Percentiles rank a stretch among this genome's conserved stretches.
phyloP scores from a whole-genome alignment of 1,140 invertebrate genomes.

The Lucilia cuprina region DNA sequence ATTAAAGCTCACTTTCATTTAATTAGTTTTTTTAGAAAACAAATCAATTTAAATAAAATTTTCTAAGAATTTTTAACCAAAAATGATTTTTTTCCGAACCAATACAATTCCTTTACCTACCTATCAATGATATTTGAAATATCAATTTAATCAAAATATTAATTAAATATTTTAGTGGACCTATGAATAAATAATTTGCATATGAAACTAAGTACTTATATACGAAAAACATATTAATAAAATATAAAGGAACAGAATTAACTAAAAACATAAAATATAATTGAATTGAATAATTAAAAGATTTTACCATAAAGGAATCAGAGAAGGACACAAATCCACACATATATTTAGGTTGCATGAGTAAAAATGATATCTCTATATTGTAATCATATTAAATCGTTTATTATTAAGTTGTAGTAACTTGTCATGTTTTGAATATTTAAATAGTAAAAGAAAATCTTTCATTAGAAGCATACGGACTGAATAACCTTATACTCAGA shows the following conservation, averaged over 20 bases:
- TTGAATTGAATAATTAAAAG: constrained; percentile 22
- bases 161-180: no score
- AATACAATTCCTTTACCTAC: no score
- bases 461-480: background rate
- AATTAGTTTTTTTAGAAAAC: no score
- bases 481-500: background rate
- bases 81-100: no score
- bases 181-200: no score
- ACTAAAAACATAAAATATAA: constrained; percentile 4
- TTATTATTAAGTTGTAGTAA: constrained; percentile 34
- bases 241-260: background rate
- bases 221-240: no score
- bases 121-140: no score
- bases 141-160: no score
- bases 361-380: background rate
- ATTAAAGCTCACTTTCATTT: no score
- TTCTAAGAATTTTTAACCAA: no score
- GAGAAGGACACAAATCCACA: background rate
- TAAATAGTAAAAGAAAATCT: background rate
- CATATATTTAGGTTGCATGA: background rate
- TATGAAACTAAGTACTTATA: no score
- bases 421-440: constrained; percentile 31
- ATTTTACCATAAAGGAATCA: background rate
- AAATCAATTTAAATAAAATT: no score
- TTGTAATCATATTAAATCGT: constrained; percentile 26